phyloP scores from a whole-genome alignment of 2,888 invertebrate species.

The Prionchulus punctatus region DNA sequence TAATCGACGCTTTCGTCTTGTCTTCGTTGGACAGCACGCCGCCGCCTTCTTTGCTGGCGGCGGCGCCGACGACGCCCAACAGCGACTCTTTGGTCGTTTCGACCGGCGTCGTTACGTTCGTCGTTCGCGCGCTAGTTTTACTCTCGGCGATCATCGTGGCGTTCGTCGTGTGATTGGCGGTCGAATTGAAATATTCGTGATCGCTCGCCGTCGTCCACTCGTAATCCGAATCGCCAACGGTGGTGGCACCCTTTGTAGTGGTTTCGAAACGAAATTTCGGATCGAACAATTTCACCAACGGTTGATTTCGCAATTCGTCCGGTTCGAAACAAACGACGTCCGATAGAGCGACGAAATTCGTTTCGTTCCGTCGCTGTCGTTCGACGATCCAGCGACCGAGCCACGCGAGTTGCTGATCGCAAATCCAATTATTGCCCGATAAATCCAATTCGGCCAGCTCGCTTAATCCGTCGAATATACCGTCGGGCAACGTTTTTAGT shows the following conservation, averaged over 20 bases:
- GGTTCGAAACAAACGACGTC: background rate
- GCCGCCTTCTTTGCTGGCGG: background rate
- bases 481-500: constrained; percentile 21
- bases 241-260: background rate
- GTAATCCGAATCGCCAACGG: too few species aligned
- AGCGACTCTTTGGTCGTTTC: too few species aligned
- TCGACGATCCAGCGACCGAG: background rate
- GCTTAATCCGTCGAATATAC: constrained; percentile 22
- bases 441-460: constrained; percentile 28
- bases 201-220: too few species aligned
- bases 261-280: background rate
- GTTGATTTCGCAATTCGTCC: background rate
- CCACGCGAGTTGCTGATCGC: background rate
- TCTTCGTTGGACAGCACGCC: background rate
- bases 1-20: background rate
- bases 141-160: too few species aligned
- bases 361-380: background rate
- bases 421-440: constrained; percentile 32
- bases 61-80: too few species aligned
- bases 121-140: too few species aligned
- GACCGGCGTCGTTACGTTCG: too few species aligned
- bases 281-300: background rate
- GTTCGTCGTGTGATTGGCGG: too few species aligned
- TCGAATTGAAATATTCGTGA: too few species aligned
- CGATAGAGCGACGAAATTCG: background rate